Base-by-base conservation (phyloP, 2,888 invertebrate genomes). In the Bembecia ichneumoniformis region DNA sequence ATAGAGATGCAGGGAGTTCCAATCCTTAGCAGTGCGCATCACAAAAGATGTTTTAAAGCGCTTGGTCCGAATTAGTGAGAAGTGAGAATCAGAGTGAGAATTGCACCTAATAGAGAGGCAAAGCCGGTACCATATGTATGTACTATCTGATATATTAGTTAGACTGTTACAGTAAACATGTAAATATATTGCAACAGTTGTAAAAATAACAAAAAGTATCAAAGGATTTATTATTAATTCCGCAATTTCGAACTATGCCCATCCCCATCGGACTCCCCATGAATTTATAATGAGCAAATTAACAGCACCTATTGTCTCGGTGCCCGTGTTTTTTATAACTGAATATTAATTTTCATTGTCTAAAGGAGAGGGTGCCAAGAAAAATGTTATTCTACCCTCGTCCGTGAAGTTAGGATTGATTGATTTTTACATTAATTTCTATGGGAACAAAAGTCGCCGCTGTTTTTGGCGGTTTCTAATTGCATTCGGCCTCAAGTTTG, bases 331-430 rank as follows among this genome's bases (percentile, higher is more conserved):
- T 86, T 84, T 86, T 77, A 72, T 73, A 76, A 76, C 66, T 67
- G 76, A 84, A 84, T 84, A 84, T 86, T 86, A 86, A 87, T 86
- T 82, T 77, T 72, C 64, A 81, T 83, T 84, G 84, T 86, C 76
- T 74, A 64, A 62, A 57, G 62, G 63, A 66, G 64, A 61, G 65
- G 60, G 60, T 59, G 44, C 44, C 44, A 14, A 14, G 44, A 44
- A 44, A 44, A 44, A 44, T 44, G 55, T 63, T 58, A 47, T 49
- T 51, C 51, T 50, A 51, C 50, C 44, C 15, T 48, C 50, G 20
- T 43, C 45, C 49, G 55, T 60, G 59, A 46, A 65, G 62, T 75
- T 71, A 66, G 68, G 74, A 79, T 82, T 83, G 86, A 87, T 87
- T 81, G 86, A 84, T 84, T 84, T 76, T 74, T 74, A 74, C 82